Percentiles rank a stretch among this genome's conserved stretches.
phyloP scores from a whole-genome alignment of 2,113 vertebrate species.

The Gorsachius goisagi region DNA sequence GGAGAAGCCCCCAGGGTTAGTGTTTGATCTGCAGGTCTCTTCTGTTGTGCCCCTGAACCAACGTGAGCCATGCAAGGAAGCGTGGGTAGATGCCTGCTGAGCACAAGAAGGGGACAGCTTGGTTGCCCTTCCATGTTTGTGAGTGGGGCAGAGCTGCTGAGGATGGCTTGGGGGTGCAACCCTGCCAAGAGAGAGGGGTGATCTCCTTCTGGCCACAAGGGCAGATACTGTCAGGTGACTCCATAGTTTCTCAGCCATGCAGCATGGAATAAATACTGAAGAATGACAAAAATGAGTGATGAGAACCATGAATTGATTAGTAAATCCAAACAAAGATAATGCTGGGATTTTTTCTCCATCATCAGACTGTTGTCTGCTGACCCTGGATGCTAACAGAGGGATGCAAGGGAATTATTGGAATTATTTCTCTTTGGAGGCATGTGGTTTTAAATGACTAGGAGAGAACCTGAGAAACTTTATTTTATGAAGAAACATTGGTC shows the following conservation, averaged over 20 bases:
- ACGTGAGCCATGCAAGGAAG: not conserved
- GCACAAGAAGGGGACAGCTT: not conserved
- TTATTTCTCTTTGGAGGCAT: not conserved
- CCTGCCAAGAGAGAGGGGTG: fast-evolving
- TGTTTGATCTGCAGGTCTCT: not conserved
- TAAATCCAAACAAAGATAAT: not conserved
- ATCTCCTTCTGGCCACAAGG: not conserved
- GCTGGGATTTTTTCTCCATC: not conserved
- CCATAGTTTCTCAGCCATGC: not conserved
- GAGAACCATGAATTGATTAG: not conserved
- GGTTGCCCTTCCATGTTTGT: fast-evolving
- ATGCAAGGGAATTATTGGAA: not conserved
- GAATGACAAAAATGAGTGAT: not conserved
- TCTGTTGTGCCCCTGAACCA: fast-evolving
- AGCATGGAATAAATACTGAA: not conserved
- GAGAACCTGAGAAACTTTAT: not conserved
- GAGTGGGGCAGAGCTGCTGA: not conserved
- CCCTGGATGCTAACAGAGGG: not conserved
- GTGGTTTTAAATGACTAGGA: not conserved
- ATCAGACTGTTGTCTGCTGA: not conserved
- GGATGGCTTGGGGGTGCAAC: not conserved
- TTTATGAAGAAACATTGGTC: not conserved
- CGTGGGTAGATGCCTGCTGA: not conserved
- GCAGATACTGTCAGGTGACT: not conserved
- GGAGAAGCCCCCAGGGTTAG: not conserved